These are phyloP conservation scores for Bombus confusus DNA, from an alignment of 1,140 invertebrate genomes.

Conservation along the genomic window DNA sequence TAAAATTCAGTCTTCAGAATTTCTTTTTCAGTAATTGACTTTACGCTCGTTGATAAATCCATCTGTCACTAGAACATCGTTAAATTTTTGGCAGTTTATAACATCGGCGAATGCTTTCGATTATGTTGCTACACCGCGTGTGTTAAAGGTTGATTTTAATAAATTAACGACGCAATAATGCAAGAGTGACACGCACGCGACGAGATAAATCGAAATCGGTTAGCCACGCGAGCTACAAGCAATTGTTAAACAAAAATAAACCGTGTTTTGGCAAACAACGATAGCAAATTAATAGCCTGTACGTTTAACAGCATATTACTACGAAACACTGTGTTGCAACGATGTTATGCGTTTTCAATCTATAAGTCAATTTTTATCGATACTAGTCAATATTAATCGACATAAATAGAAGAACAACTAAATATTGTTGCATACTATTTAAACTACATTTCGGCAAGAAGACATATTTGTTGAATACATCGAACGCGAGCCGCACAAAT, in stretches of 20 bases:
- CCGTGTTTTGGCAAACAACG: not conserved
- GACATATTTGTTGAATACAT: no score
- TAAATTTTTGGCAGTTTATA: not conserved
- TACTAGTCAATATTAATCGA: no score
- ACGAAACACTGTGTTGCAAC: no score
- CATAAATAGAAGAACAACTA: no score
- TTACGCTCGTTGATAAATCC: not conserved
- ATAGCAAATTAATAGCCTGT: no score
- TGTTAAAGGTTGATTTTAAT: slow-evolving; percentile 6
- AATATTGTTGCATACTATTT: no score
- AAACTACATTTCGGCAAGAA: no score
- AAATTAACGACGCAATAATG: slow-evolving; percentile 3
- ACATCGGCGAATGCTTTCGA: not conserved
- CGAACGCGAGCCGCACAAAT: no score
- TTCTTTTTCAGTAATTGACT: not conserved
- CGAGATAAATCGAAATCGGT: not conserved
- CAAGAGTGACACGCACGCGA: not conserved
- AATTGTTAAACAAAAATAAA: not conserved
- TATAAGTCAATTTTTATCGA: no score
- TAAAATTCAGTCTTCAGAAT: not conserved
- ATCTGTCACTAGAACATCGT: not conserved
- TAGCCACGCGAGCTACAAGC: no score
- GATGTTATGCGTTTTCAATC: no score
- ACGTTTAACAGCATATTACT: no score
- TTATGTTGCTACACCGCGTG: not conserved